Evolutionary conservation across 2,797 vertebrate genomes (phyloP), one percentile per base, ranked within the genome.

Genomic region (Esox masquinongy): DNA sequence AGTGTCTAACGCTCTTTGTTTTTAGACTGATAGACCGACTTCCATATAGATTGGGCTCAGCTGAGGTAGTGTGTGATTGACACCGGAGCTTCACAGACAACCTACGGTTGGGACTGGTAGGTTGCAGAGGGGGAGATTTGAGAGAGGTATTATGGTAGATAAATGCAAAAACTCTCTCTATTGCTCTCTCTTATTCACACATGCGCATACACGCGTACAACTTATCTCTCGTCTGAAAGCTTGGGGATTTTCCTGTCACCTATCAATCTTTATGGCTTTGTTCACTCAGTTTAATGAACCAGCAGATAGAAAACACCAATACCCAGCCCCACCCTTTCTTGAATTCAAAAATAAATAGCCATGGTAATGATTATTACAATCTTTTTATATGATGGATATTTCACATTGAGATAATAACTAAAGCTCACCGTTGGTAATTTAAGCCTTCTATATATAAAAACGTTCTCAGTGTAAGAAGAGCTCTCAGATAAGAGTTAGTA

Each of bases 31-130:
- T 68, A 82, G 78, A 12, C 36, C 72, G 81, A 83, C 80, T 87
- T 84, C 83, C 85, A 87, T 85, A 83, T 87, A 87, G 83, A 85
- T 84, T 80, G 84, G 71, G 86, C 79, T 73, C 76, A 11, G 74
- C 24, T 63, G 75, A 71, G 76, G 29, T 77, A 70, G 64, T 59
- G 0, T 11, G 39, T 84, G 85, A 91, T 85, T 89, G 90, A 90
- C 88, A 79, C 50, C 24, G 26, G 19, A 1, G 77, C 75, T 77
- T 53, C 47, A 49, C 75, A 79, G 77, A 80, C 72, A 49, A 26
- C 56, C 64, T 68, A 83, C 71, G 77, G 76, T 69, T 61, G 19
- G n/a, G 47, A 50, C 50, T 49, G 61, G 64, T 68, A 12, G 24
- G 63, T 39, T 76, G 78, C 26, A 0, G 75, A 53, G 36, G 63